phyloP scores from a whole-genome alignment of 2,797 vertebrate genomes.

The Enteromius anoplus region DNA sequence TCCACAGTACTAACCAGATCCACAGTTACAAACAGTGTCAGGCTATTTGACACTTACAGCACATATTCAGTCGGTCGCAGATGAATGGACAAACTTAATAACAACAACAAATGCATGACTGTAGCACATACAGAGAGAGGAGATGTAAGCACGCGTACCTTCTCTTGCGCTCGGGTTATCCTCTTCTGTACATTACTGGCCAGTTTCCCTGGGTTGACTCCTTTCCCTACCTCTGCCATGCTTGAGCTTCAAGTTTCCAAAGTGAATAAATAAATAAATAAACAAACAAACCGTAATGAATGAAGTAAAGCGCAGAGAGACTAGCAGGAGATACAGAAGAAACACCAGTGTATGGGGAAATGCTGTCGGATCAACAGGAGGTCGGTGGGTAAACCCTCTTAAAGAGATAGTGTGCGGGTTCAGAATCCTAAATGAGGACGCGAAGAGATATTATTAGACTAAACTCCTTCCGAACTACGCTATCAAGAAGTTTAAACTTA shows the following conservation, averaged over 20 bases:
- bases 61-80: not conserved
- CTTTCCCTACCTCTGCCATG: slow-evolving; percentile 95
- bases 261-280: slow-evolving; percentile 32
- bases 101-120: not conserved
- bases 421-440: slow-evolving; percentile 68
- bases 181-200: slow-evolving; percentile 96
- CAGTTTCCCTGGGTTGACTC: slow-evolving; percentile 93
- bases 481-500: not conserved
- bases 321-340: slow-evolving; percentile 1
- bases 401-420: slow-evolving; percentile 48
- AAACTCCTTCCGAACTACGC: not conserved
- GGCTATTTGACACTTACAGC: not conserved
- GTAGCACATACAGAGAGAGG: not conserved
- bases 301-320: slow-evolving; percentile 30
- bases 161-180: slow-evolving; percentile 95
- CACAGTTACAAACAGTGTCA: too few relatives aligned
- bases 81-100: not conserved
- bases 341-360: slow-evolving; percentile 3
- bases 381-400: slow-evolving; percentile 61
- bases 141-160: slow-evolving; percentile 76
- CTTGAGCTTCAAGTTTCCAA: slow-evolving; percentile 26
- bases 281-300: not conserved
- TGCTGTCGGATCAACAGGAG: slow-evolving; percentile 48
- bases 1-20: not conserved
- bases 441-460: not conserved